Base-by-base conservation (phyloP, 2,888 invertebrate genomes). In the Calephelis perditalis region DNA sequence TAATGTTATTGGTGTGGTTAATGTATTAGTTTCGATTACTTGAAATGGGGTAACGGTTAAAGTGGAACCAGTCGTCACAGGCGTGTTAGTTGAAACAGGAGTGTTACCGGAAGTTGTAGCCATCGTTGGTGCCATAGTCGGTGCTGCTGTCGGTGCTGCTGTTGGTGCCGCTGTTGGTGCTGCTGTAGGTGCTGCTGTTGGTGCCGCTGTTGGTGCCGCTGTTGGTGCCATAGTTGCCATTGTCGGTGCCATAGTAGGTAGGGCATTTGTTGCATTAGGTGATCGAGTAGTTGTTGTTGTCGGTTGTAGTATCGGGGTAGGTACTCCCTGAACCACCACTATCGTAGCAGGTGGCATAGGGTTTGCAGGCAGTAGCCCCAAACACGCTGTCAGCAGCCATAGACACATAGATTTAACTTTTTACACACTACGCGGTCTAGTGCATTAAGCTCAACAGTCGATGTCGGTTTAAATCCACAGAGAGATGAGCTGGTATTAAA, bases 371-470 rank as follows among this genome's bases (percentile, higher is more conserved):
- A 86, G 67, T 63, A 90, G 71, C 63, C 91, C 90, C 67, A 91
- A 76, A 67, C 91, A 91, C 54, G 91, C 88, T 37, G 91, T 89
- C 63, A 91, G 68, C 64, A 91, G 74, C 91, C 91, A 91, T 70
- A 91, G 70, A 76, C 91, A 91, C 91, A 91, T 91, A 11, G 46
- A 59, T 52, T 45, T 35, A 54, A 54, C 11, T 54, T 52, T 36
- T 36, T 10, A 36, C 63, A 55, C 49, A 43, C 35, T 37, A 43
- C 64, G 45, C 58, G 63, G 57, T 62, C 55, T 47, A 58, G 60
- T 46, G 62, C 64, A 68, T 65, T 64, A 62, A 63, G 68, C 62
- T 62, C 70, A 68, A 68, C 71, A 70, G 68, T 67, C 70, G 70
- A 65, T 70, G 68, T 72, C 67, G 70, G 71, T 70, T 70, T 70